Base-by-base conservation (phyloP, 2,888 invertebrate genomes). In the Margaritifera margaritifera region DNA sequence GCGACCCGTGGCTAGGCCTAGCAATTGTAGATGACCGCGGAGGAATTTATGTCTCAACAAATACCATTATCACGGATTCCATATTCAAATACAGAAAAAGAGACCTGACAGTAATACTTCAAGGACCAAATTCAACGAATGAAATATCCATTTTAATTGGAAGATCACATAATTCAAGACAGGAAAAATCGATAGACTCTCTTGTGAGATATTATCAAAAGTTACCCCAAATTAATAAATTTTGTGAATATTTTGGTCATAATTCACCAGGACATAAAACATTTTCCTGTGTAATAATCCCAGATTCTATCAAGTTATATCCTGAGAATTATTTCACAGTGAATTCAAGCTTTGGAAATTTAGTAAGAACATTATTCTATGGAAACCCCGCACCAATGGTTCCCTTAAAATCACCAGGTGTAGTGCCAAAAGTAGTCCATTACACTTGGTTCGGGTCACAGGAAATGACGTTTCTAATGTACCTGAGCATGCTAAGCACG, bases 361-460 rank as follows among this genome's bases (percentile, higher is more conserved):
- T 82, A 24, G 71, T 69, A 24, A 66, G 85, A 42, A 66, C 61
- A 8, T 60, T 86, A 22, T 74, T 80, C 22, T 86, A 87, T 72
- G 85, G 84, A 11, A 71, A 74, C 20, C 68, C 71, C 6, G 75
- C 77, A 20, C 68, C 81, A 15, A 72, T 69, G 18, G 54, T 63
- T 8, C 74, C 80, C 2, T 61, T 72, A 24, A 42, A 66, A 19
- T 61, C 76, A 24, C 77, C 74, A 15, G 77, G 77, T 18, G 73
- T 74, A 8, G 85, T 88, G 27, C 87, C 87, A 8, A 86, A 85
- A 67, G 85, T 87, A 15, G 85, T 84, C 8, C 88, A 88, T 70
- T 86, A 87, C 71, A 82, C 87, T 8, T 88, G 88, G 87, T 80
- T 86, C 68, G 84, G 84, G 0, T 74, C 73, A 6, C 75, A 78